A percentile compares a stretch with the other conserved stretches of the same genome.
Conservation (phyloP, 2,113 vertebrate genomes). For the Tragelaphus buxtoni region DNA sequence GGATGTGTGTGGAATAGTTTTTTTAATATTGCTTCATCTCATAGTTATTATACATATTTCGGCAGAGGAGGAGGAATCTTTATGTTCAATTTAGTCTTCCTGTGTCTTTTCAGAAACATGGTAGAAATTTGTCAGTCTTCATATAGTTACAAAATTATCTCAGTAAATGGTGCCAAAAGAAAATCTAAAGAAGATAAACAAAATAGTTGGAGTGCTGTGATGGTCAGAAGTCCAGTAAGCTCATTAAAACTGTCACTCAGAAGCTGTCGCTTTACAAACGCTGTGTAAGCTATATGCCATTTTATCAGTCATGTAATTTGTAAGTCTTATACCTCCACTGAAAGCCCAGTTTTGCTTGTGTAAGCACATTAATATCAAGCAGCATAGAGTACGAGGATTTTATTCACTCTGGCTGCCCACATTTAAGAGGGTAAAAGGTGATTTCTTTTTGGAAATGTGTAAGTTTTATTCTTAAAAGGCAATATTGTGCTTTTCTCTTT, state of each 20-base stretch:
- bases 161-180: constrained; percentile 52
- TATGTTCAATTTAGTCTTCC: constrained; percentile 40
- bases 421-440: neutral
- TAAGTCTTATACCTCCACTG: neutral
- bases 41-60: neutral
- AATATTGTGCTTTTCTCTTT: neutral
- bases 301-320: neutral
- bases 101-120: constrained; percentile 46
- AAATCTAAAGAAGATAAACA: neutral
- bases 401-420: neutral
- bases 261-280: neutral
- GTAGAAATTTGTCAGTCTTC: constrained; percentile 52
- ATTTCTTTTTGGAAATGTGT: constrained; percentile 8
- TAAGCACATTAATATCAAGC: constrained; percentile 44
- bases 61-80: constrained; percentile 26
- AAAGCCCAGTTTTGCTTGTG: constrained; percentile 21
- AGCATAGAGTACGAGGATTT: neutral
- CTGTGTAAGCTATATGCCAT: constrained; percentile 1
- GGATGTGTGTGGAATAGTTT: neutral
- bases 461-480: neutral
- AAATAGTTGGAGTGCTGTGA: constrained; percentile 36
- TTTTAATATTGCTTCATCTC: neutral
- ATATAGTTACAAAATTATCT: constrained; percentile 19
- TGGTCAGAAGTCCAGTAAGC: constrained; percentile 48
- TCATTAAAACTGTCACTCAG: constrained; percentile 50